Conservation (phyloP, 1,140 invertebrate genomes). For the Oncopodura yosiiana region DNA sequence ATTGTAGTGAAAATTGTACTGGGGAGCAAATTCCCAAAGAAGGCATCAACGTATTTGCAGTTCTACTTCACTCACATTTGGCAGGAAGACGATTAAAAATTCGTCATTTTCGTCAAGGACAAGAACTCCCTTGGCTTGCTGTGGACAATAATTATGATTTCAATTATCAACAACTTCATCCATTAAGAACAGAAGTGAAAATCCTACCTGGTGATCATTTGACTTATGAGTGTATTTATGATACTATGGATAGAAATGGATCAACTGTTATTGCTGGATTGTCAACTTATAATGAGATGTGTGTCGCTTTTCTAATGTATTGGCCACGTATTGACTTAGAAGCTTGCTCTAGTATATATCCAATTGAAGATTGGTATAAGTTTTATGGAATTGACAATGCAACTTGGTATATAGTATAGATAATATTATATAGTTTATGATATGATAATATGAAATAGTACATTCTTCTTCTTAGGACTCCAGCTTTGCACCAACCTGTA, state of each 20-base stretch:
- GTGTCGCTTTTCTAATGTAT: too few species aligned
- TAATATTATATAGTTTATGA: background rate
- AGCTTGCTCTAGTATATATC: too few species aligned
- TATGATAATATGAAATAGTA: too few species aligned
- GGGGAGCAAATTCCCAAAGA: constrained; percentile 50
- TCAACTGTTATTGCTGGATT: constrained; percentile 86
- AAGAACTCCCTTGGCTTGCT: constrained; percentile 53
- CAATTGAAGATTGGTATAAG: background rate
- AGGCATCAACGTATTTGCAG: constrained; percentile 60
- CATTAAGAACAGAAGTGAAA: background rate
- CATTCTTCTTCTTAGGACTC: too few species aligned
- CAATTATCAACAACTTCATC: constrained; percentile 46
- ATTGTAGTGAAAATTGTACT: constrained; percentile 58
- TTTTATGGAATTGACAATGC: background rate
- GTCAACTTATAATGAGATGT: constrained; percentile 96
- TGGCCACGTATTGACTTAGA: too few species aligned
- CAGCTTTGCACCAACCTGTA: too few species aligned
- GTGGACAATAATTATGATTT: constrained; percentile 56
- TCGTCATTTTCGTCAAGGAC: constrained; percentile 50
- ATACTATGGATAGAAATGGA: constrained; percentile 60
- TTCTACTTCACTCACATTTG: constrained; percentile 56
- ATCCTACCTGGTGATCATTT: constrained; percentile 14
- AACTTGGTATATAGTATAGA: background rate
- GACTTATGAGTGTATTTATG: constrained; percentile 62
- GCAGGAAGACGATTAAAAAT: constrained; percentile 38